Evolutionary conservation across 2,888 invertebrate species (phyloP), one percentile per base, ranked within the genome.

Genomic region (Uloborus plumipes): DNA sequence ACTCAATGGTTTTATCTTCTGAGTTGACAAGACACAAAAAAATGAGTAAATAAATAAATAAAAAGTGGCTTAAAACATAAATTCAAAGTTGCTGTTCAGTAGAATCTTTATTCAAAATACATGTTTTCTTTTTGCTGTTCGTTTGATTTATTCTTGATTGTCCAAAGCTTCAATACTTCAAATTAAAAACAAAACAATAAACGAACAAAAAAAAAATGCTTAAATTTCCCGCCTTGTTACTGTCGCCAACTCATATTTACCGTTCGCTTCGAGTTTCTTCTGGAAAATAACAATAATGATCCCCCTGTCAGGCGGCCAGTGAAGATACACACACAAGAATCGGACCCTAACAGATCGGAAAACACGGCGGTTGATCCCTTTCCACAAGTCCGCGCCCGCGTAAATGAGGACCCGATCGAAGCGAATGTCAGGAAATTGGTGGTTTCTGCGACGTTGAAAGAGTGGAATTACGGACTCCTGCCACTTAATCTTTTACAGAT

Each of bases 381-480:
- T 66, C 51, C 66, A 66, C 51, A 22, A 26, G 66, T 51, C 66
- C 51, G 66, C 18, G 47, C 69, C 70, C 53, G 64, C 39, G 80
- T 81, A 81, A 81, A 81, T 81, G 75, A 75, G 62, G 64, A 47
- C 58, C 18, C 76, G 64, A 78, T 70, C 77, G 77, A 76, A 76
- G 65, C 31, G 73, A 66, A 61, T 73, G 79, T 80, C 79, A 69
- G 62, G 64, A 81, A 81, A 81, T 81, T 81, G 74, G 80, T 50
- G 80, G 80, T 81, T 81, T 70, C 64, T 69, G 69, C 59, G 74
- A 74, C 74, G 69, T 49, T 62, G 62, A 20, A 53, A 70, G 80
- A 47, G 69, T 69, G 64, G 73, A 80, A 80, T 80, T 80, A 80
- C 73, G 61, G 66, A 79, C 26, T 73, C 22, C 71, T 65, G 62